phyloP scores from a whole-genome alignment of 2,113 vertebrate genomes.

The Phainopepla nitens region DNA sequence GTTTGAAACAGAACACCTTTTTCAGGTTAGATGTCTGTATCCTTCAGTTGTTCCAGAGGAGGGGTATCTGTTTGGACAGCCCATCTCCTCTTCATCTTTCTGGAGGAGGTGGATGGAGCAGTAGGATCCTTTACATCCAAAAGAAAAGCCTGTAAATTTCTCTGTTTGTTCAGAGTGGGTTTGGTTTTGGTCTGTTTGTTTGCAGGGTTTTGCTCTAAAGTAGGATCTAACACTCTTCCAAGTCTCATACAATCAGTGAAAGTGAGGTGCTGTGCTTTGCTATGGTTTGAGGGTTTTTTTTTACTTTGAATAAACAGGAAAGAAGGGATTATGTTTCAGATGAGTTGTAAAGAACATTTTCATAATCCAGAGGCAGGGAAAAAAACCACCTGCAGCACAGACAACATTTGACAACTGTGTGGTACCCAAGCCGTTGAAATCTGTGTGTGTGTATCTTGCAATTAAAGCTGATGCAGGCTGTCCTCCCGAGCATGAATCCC shows the following conservation, averaged over 20 bases:
- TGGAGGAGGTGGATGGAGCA: not conserved
- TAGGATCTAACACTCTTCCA: not conserved
- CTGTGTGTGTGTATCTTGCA: not conserved
- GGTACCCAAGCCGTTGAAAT: not conserved
- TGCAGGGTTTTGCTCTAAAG: not conserved
- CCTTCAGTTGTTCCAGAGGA: not conserved
- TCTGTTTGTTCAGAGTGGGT: not conserved
- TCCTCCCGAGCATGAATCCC: not conserved
- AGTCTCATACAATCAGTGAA: not conserved
- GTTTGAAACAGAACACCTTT: not conserved
- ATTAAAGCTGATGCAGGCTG: not conserved
- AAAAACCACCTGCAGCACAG: not conserved
- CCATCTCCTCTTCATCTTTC: not conserved
- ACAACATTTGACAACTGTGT: not conserved
- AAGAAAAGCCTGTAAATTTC: not conserved
- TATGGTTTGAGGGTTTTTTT: not conserved
- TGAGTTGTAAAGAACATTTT: not conserved
- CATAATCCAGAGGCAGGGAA: not conserved
- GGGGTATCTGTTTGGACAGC: not conserved
- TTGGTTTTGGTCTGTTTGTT: not conserved
- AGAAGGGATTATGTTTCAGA: not conserved
- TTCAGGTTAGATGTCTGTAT: not conserved
- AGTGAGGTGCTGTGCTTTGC: not conserved
- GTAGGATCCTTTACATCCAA: not conserved
- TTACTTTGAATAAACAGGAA: not conserved